Percentiles rank a stretch among this genome's conserved stretches.
Evolutionary conservation across 2,113 vertebrate genomes (phyloP).

Genomic region (Mugil cephalus): DNA sequence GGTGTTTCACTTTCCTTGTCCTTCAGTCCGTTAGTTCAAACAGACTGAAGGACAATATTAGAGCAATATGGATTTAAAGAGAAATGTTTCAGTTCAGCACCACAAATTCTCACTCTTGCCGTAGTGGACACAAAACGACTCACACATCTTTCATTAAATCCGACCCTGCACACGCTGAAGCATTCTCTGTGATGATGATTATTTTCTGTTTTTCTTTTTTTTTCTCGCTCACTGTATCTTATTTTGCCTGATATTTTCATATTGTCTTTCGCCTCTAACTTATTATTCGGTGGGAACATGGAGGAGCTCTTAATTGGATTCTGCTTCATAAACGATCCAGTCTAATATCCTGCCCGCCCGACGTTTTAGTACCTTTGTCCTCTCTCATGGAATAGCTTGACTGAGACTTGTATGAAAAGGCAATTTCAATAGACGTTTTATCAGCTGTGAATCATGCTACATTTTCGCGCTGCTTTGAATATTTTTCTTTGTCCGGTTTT

Average conservation of each 20-base stretch:
- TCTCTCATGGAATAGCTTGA: not conserved
- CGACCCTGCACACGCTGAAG: not conserved
- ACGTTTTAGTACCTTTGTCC: not conserved
- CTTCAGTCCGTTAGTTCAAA: too few relatives aligned
- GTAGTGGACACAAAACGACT: not conserved
- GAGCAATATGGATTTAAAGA: not conserved
- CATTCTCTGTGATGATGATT: not conserved
- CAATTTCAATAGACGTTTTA: constrained; percentile 11
- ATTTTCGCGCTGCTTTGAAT: constrained; percentile 1
- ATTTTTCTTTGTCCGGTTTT: not conserved
- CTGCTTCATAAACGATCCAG: constrained; percentile 2
- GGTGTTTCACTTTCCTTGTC: too few relatives aligned
- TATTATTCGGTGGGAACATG: not conserved
- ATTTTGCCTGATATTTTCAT: constrained; percentile 24
- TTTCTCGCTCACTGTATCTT: not conserved
- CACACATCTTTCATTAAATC: not conserved
- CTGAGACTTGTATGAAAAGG: not conserved
- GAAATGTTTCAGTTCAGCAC: not conserved
- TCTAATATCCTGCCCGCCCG: not conserved
- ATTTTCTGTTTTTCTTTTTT: not conserved
- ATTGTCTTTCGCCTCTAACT: not conserved
- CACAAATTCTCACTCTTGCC: not conserved
- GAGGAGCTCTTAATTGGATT: constrained; percentile 19
- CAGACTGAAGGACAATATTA: too few relatives aligned
- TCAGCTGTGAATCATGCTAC: not conserved